A percentile compares a stretch with the other conserved stretches of the same genome.
These are phyloP conservation scores for Dynastes maya DNA, from an alignment of 2,888 invertebrate genomes.

Conservation along the genomic window DNA sequence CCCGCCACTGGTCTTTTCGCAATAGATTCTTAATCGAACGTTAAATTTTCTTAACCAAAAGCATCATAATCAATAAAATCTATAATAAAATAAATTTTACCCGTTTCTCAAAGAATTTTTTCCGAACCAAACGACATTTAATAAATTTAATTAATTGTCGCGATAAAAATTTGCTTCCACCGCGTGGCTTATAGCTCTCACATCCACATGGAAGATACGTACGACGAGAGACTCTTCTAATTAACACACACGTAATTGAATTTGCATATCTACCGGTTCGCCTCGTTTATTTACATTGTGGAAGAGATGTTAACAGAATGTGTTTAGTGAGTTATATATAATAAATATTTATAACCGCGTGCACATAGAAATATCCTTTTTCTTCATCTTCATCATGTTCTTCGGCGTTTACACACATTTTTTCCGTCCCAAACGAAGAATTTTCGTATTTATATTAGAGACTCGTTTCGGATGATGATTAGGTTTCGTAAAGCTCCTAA, in stretches of 20 bases:
- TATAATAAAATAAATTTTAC: too few relatives aligned
- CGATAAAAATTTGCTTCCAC: constrained; percentile 30
- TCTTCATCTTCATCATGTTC: too few relatives aligned
- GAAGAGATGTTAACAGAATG: constrained; percentile 25
- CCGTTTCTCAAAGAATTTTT: background rate
- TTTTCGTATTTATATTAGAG: constrained; percentile 26
- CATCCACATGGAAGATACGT: background rate
- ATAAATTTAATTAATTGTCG: constrained; percentile 27
- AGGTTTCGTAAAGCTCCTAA: constrained; percentile 19
- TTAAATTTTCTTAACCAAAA: too few relatives aligned
- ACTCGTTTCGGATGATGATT: constrained; percentile 15
- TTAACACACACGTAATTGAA: constrained; percentile 43
- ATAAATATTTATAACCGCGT: constrained; percentile 31
- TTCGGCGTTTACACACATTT: background rate
- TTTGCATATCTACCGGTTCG: constrained; percentile 38
- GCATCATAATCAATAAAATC: too few relatives aligned
- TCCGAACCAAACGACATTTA: background rate
- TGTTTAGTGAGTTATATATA: constrained; percentile 28
- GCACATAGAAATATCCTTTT: background rate
- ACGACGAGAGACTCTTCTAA: constrained; percentile 22
- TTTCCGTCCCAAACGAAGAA: background rate
- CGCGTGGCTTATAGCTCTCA: background rate
- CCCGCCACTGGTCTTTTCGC: too few relatives aligned
- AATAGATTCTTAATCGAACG: too few relatives aligned
- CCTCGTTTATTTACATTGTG: constrained; percentile 28